These are phyloP conservation scores for Spisula subtruncata DNA, from an alignment of 2,888 invertebrate species.

Conservation along the genomic window DNA sequence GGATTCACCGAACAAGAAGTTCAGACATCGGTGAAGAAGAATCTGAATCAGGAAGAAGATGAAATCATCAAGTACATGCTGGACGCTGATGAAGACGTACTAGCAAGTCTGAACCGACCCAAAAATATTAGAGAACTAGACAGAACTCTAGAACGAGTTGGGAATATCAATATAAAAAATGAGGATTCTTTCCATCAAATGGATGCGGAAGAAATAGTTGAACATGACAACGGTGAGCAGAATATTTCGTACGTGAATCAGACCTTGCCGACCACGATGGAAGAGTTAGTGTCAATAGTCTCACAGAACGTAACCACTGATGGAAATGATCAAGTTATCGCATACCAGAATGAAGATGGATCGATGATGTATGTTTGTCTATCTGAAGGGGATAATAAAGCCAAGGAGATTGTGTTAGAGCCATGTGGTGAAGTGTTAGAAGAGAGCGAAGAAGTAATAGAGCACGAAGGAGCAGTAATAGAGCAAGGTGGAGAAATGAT, in stretches of 20 bases:
- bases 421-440: not conserved
- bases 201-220: conserved; percentile 10
- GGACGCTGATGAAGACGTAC: conserved; percentile 66
- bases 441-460: too few species aligned
- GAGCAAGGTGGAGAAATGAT: too few species aligned
- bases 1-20: conserved; percentile 50
- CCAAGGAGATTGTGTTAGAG: conserved; percentile 25
- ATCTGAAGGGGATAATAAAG: conserved; percentile 40
- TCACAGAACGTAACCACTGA: conserved; percentile 36
- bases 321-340: conserved; percentile 42
- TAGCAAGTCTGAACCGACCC: conserved; percentile 55
- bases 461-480: too few species aligned
- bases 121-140: not conserved
- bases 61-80: conserved; percentile 69
- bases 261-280: conserved; percentile 50
- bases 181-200: conserved; percentile 7
- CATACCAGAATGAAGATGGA: conserved; percentile 63
- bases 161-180: not conserved
- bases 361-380: conserved; percentile 63
- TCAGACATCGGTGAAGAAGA: conserved; percentile 3
- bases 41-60: conserved; percentile 58
- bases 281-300: conserved; percentile 56
- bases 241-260: conserved; percentile 2
- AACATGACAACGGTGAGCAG: not conserved
- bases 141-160: not conserved